phyloP scores from a whole-genome alignment of 2,888 invertebrate species.

The Laothoe populi region DNA sequence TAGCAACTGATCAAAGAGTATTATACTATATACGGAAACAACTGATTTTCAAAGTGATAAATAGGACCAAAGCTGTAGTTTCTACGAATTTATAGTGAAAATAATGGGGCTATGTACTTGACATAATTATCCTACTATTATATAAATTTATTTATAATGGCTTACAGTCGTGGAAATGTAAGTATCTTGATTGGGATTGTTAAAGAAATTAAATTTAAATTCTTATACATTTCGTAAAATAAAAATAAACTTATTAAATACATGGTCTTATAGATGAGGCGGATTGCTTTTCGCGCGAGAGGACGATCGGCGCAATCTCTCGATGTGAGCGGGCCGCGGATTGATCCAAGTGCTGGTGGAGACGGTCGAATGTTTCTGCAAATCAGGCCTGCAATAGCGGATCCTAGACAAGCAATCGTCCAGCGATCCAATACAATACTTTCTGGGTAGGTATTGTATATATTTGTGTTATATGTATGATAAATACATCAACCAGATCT shows the following conservation, averaged over 20 bases:
- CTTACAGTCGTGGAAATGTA: conserved; percentile 79
- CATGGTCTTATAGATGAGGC: conserved; percentile 55
- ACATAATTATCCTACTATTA: conserved; percentile 39
- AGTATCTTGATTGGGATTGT: conserved; percentile 43
- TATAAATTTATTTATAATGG: conserved; percentile 49
- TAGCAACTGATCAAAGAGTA: too few relatives aligned
- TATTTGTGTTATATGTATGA: too few relatives aligned
- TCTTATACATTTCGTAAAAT: neutral
- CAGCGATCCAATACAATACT: conserved; percentile 83
- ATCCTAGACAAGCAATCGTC: conserved; percentile 60
- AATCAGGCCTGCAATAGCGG: conserved; percentile 77
- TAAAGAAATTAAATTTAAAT: too few relatives aligned
- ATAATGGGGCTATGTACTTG: conserved; percentile 59
- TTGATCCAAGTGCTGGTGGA: conserved; percentile 62
- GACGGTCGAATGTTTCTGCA: conserved; percentile 76
- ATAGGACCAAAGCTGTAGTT: conserved; percentile 74
- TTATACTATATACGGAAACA: too few relatives aligned
- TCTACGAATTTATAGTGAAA: conserved; percentile 71
- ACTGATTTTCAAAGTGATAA: conserved; percentile 49
- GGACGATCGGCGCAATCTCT: conserved; percentile 80
- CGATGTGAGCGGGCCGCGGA: conserved; percentile 63
- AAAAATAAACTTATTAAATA: too few relatives aligned
- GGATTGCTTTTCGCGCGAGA: conserved; percentile 75
- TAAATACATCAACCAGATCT: too few relatives aligned
- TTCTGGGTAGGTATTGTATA: conserved; percentile 53